A percentile compares a stretch with the other conserved stretches of the same genome.
These are phyloP conservation scores for Pristiophorus japonicus DNA, from an alignment of 2,113 vertebrate species.

Conservation along the genomic window DNA sequence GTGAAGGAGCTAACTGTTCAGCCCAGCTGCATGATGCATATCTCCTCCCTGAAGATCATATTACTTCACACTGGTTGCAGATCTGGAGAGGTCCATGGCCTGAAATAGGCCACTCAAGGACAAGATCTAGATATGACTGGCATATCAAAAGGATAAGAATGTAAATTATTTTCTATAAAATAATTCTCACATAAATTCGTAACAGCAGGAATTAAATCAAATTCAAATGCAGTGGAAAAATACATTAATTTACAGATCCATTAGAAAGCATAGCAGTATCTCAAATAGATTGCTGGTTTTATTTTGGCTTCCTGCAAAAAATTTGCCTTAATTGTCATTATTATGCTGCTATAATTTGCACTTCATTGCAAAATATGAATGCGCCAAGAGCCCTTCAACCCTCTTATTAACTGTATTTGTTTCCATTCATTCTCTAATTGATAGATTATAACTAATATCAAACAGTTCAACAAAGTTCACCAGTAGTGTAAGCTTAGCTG, in stretches of 20 bases:
- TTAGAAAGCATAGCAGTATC: background rate
- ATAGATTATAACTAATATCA: background rate
- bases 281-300: background rate
- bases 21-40: background rate
- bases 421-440: background rate
- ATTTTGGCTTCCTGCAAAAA: background rate
- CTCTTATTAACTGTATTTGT: background rate
- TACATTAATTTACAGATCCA: background rate
- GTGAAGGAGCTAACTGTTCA: background rate
- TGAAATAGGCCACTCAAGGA: background rate
- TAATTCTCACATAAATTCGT: background rate
- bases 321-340: background rate
- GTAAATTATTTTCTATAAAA: background rate
- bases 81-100: background rate
- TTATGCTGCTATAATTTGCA: background rate
- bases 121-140: background rate
- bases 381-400: background rate
- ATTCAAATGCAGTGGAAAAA: background rate
- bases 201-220: background rate
- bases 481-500: background rate
- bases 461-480: background rate
- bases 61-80: background rate
- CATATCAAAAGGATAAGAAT: background rate
- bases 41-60: background rate
- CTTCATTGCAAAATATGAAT: background rate